Conservation (phyloP, 2,113 vertebrate species). For the Alligator sinensis region DNA sequence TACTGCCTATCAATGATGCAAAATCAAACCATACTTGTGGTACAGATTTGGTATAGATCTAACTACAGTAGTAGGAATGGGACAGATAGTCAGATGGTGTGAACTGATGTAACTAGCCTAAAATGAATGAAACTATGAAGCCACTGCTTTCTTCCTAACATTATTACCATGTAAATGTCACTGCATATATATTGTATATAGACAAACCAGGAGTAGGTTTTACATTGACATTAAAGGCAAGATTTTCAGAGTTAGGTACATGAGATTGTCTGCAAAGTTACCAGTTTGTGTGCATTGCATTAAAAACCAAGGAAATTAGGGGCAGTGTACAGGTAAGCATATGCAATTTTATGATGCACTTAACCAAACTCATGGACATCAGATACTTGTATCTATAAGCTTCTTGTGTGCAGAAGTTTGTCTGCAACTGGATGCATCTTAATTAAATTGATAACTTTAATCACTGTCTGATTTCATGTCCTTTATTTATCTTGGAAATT, state of each 20-base stretch:
- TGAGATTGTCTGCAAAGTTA: neutral
- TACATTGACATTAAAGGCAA: neutral
- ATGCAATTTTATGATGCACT: neutral
- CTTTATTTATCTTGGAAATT: neutral
- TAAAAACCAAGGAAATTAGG: neutral
- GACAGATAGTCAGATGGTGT: neutral
- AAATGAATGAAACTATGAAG: neutral
- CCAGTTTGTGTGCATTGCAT: neutral
- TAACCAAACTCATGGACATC: neutral
- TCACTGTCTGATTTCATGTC: neutral
- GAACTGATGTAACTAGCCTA: neutral
- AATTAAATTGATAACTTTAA: neutral
- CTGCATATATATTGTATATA: neutral
- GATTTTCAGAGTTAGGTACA: neutral
- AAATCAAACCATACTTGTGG: conserved; percentile 21
- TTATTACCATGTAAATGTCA: accelerated
- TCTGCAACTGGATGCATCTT: neutral
- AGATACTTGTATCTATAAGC: neutral
- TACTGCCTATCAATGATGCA: neutral
- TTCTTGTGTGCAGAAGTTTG: neutral
- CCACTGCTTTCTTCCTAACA: neutral
- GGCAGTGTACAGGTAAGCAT: neutral
- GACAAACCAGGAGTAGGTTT: neutral
- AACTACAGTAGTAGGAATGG: conserved; percentile 59
- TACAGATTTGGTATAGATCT: neutral